Base-by-base conservation (phyloP, 2,113 vertebrate species). In the Zosterops hypoxanthus region DNA sequence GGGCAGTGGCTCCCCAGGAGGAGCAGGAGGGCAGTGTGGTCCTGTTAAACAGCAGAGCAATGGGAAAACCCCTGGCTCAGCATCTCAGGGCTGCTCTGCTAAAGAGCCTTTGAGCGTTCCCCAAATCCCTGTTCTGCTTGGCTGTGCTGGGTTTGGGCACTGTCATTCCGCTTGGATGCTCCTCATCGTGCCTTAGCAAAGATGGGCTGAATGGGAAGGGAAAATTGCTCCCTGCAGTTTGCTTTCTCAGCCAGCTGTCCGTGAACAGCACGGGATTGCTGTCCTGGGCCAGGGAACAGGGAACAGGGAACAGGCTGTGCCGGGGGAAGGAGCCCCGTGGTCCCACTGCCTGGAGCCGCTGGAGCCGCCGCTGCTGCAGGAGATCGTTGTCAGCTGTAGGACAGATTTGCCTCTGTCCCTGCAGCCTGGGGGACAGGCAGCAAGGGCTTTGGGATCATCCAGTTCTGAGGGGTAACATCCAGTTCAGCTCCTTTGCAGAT, bases 111-210 rank as follows among this genome's bases (percentile, higher is more conserved):
- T 47, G 36, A 28, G 23, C 39, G 22, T 0, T 6, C 7, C 36
- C 49, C 1, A 0, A 29, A 19, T 31, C 70, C 7, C 29, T 17
- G 17, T 5, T 78, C 64, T 0, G 3, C 57, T 17, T 3, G 11
- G 41, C 55, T n/a, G 14, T 3, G 14, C 80, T 33, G 57, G 34
- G 24, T 22, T 50, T 19, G 18, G 61, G 73, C 69, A 12, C 61
- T 4, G 3, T 2, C 0, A 0, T 36, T 84, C 61, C 61, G 73
- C 57, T 13, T 2, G 18, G 49, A 19, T 33, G 57, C n/a, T 56
- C 61, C 50, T 55, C 3, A 0, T 18, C 44, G 1, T 4, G 59
- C 55, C 33, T 64, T 14, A 11, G 57, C 2, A 6, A 52, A 52
- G 60, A 34, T 14, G 55, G 61, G 53, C 52, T 82, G 66, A 65